Conservation (phyloP, 2,797 vertebrate genomes). For the Ibycter americanus region DNA sequence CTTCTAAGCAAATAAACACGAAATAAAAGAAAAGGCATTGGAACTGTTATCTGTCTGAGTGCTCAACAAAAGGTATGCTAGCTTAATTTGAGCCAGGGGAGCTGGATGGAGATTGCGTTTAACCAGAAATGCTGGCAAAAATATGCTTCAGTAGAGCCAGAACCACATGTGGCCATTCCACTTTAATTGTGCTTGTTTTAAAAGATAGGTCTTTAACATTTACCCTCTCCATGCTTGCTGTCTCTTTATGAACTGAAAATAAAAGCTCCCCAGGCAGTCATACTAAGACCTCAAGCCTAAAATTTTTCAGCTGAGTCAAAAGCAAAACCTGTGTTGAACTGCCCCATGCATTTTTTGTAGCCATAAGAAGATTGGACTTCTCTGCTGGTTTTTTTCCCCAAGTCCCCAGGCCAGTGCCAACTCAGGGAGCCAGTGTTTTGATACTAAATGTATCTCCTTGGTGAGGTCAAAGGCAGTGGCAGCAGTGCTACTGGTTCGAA, state of each 20-base stretch:
- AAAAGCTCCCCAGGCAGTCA: conserved; percentile 57
- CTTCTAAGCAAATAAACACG: conserved; percentile 19
- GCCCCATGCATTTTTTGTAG: background rate
- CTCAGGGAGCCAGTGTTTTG: conserved; percentile 53
- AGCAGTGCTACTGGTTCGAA: conserved; percentile 25
- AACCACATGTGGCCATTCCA: conserved; percentile 64
- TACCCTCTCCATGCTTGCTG: conserved; percentile 52
- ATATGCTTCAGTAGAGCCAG: conserved; percentile 41
- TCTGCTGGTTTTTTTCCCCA: background rate
- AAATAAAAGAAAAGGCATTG: conserved; percentile 17
- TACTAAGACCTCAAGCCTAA: conserved; percentile 44
- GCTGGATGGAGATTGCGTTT: conserved; percentile 28
- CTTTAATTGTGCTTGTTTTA: conserved; percentile 68
- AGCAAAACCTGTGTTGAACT: conserved; percentile 26
- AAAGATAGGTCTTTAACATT: conserved; percentile 64
- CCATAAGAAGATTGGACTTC: background rate
- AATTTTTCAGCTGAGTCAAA: conserved; percentile 51
- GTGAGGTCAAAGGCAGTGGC: conserved; percentile 58
- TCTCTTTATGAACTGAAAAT: conserved; percentile 57
- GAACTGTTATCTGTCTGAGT: background rate
- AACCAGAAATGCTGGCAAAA: conserved; percentile 68
- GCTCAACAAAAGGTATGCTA: conserved; percentile 44
- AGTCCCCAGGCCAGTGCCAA: conserved; percentile 1
- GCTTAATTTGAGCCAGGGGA: conserved; percentile 62
- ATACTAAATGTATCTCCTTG: conserved; percentile 41